Evolutionary conservation across 2,113 vertebrate species (phyloP).

Genomic region (Rhadina sibilatrix): DNA sequence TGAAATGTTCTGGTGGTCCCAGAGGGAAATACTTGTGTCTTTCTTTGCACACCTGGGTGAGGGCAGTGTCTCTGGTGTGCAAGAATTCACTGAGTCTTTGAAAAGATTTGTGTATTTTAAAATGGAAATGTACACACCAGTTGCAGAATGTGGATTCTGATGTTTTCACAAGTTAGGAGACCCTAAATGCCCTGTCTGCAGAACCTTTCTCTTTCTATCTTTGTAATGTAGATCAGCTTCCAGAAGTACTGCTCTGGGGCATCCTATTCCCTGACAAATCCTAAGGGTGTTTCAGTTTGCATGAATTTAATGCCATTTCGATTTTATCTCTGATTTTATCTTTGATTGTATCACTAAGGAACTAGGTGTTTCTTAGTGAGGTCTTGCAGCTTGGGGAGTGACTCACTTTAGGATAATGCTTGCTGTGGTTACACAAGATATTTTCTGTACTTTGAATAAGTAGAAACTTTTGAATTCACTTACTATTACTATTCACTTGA

Average conservation of each 20-base stretch:
- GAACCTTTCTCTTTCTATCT: neutral
- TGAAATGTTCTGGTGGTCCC: neutral
- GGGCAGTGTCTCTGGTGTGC: neutral
- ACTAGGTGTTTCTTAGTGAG: neutral
- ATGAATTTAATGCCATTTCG: neutral
- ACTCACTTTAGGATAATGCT: neutral
- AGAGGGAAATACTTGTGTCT: neutral
- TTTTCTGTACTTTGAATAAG: neutral
- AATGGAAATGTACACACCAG: neutral
- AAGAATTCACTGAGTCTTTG: neutral
- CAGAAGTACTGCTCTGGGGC: neutral
- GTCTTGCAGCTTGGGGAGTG: neutral
- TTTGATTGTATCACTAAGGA: neutral
- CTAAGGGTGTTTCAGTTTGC: neutral
- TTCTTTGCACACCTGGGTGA: neutral
- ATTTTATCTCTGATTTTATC: neutral
- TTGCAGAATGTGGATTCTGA: neutral
- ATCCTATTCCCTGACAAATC: neutral
- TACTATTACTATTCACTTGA: too few species aligned
- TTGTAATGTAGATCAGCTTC: neutral
- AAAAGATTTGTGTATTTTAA: neutral
- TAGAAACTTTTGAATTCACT: neutral
- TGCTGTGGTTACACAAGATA: neutral
- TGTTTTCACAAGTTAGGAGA: neutral
- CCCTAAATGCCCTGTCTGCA: neutral